These are phyloP conservation scores for Oscheius sp. DNA, from an alignment of 2,888 invertebrate species.

Conservation along the genomic window DNA sequence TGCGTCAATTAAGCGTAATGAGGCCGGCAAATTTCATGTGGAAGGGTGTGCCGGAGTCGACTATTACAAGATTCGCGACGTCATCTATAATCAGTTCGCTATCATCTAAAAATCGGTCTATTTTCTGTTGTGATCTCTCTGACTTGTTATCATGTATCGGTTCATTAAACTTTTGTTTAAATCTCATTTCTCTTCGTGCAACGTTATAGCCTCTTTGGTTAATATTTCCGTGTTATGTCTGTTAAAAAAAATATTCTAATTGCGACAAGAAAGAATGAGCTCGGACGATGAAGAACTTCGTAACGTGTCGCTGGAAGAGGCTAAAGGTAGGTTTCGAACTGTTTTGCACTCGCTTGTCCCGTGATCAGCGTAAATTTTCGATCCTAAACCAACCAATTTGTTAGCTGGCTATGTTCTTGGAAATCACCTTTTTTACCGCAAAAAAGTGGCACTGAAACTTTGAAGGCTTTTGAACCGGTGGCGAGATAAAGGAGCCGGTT, in stretches of 20 bases:
- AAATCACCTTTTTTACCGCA: no score
- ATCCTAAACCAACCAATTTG: no score
- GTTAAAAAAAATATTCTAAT: not conserved
- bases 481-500: no score
- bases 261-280: no score
- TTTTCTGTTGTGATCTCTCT: not conserved
- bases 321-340: no score
- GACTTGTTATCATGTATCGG: not conserved
- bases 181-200: not conserved
- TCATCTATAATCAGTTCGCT: slow-evolving; percentile 95
- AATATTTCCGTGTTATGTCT: not conserved
- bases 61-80: slow-evolving; percentile 88
- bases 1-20: slow-evolving; percentile 89
- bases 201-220: not conserved
- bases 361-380: no score
- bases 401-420: no score
- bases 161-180: not conserved
- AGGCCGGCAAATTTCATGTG: slow-evolving; percentile 89
- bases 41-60: slow-evolving; percentile 95
- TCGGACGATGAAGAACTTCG: no score
- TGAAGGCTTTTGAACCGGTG: no score
- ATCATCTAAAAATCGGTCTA: slow-evolving; percentile 81
- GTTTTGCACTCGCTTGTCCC: no score
- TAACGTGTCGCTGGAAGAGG: no score
- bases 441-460: no score